Evolutionary conservation across 2,888 invertebrate genomes (phyloP), one percentile per base, ranked within the genome.

Genomic region (Caenorhabditis sp.): DNA sequence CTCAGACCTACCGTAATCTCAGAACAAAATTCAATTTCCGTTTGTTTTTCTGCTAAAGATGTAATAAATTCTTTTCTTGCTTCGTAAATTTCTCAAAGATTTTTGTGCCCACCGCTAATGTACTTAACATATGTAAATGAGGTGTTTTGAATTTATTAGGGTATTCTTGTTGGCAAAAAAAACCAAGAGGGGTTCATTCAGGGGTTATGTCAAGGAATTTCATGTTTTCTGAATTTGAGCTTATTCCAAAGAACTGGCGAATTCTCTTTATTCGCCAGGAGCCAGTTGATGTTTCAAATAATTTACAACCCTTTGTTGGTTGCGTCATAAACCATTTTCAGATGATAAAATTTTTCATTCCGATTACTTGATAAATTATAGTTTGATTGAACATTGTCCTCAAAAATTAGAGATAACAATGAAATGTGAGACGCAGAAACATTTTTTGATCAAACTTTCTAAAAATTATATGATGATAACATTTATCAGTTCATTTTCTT

Each of bases 61-160:
- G 43, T 43, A 43, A 43, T 43, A 43, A 43, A 43, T 43, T 43
- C 43, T 43, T 43, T 43, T 43, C 43, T n/a, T n/a, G n/a, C n/a
- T 43, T 43, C 43, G 43, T 17, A 43, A 43, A 43, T 43, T 43
- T 43, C 43, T 43, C 43, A 43, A 43, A 43, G 12, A 10, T 43
- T 43, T 43, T 43, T 14, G 43, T 43, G 43, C 10, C 14, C 12
- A 43, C 43, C 17, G 43, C 43, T 43, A 43, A 43, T 43, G 14
- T 43, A 43, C 43, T 43, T 43, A 43, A 43, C 43, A 43, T 43
- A 43, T 43, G 43, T 43, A 43, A 43, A 43, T 43, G 12, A 43
- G 43, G 14, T 43, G 12, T 43, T 10, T n/a, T 43, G 17, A 54
- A 54, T 54, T 54, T 20, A 54, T 26, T 54, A 17, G 25, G 14